phyloP scores from a whole-genome alignment of 2,797 vertebrate genomes.

The Salmo trutta region DNA sequence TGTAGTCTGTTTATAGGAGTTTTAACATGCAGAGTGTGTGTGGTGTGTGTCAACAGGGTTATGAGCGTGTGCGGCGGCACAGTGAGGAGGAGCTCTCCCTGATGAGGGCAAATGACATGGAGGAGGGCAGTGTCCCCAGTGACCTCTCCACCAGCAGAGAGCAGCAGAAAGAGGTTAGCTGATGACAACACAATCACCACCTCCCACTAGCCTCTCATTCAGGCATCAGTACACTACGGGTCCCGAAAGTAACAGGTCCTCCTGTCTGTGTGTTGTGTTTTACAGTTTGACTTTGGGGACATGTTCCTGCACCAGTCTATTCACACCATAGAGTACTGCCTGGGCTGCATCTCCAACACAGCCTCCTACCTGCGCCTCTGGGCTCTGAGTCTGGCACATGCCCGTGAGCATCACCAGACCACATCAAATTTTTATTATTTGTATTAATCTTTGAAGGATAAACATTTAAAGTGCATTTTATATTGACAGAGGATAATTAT shows the following conservation, averaged over 20 bases:
- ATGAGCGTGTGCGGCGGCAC: conserved; percentile 85
- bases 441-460: not conserved
- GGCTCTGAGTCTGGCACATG: conserved; percentile 96
- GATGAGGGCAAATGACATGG: conserved; percentile 83
- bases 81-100: conserved; percentile 93
- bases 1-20: not conserved
- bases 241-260: not conserved
- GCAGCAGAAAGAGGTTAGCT: conserved; percentile 76
- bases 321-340: conserved; percentile 94
- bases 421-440: not conserved
- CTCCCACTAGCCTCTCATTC: not conserved
- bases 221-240: too few relatives aligned
- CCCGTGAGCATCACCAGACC: conserved; percentile 82
- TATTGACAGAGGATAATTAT: not conserved
- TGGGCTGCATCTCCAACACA: conserved; percentile 96
- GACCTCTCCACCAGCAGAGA: conserved; percentile 79
- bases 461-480: not conserved
- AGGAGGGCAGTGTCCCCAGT: conserved; percentile 80
- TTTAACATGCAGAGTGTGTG: not conserved
- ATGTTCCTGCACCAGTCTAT: conserved; percentile 90
- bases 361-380: conserved; percentile 96
- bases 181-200: not conserved
- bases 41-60: conserved; percentile 71
- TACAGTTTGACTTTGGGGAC: conserved; percentile 87
- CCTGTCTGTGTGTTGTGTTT: conserved; percentile 24